A percentile compares a stretch with the other conserved stretches of the same genome.
Conservation (phyloP, 1,140 invertebrate species). For the Megalopta genalis region DNA sequence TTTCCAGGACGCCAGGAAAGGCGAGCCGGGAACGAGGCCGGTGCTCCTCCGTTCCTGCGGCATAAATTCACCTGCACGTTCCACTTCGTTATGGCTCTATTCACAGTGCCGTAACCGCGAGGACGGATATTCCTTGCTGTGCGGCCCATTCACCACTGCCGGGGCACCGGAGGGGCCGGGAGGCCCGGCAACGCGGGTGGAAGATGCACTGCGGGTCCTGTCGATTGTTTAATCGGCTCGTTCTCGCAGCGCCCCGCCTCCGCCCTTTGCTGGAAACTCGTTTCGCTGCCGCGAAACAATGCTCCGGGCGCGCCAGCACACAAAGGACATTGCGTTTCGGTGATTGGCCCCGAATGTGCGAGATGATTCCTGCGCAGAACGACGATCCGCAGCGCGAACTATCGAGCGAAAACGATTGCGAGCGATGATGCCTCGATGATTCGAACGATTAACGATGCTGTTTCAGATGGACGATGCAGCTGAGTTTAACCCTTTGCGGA, state of each 20-base stretch:
- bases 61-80: conserved; percentile 76
- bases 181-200: conserved; percentile 33
- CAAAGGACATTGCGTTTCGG: no score
- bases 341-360: no score
- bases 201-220: conserved; percentile 33
- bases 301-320: no score
- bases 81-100: conserved; percentile 76
- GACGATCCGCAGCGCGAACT: no score
- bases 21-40: not conserved
- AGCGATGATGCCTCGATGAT: no score
- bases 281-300: not conserved
- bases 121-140: conserved; percentile 67
- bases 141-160: conserved; percentile 60
- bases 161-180: conserved; percentile 36
- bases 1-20: not conserved
- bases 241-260: no score
- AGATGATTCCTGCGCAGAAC: no score
- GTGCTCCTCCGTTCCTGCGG: conserved; percentile 66
- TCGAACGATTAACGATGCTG: no score
- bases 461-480: no score
- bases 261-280: conserved; percentile 21
- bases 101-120: conserved; percentile 70
- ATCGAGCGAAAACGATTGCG: no score
- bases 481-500: no score
- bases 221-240: conserved; percentile 54